Evolutionary conservation across 2,797 vertebrate genomes (phyloP).

Genomic region (Macropus fuliginosus): DNA sequence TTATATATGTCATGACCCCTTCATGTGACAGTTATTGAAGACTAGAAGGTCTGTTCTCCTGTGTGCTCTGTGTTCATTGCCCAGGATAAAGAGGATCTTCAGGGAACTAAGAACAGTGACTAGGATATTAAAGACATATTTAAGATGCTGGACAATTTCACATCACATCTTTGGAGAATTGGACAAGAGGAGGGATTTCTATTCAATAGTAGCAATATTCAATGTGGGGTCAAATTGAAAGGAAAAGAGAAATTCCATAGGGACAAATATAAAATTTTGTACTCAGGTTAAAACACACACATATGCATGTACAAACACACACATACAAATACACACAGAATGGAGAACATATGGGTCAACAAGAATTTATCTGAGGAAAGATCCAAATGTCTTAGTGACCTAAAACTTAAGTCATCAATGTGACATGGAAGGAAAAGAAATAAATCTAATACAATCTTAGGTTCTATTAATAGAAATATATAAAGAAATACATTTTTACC

Average conservation of each 20-base stretch:
- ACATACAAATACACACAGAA: no score
- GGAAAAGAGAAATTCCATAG: neutral
- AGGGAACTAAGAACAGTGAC: neutral
- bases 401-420: no score
- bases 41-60: neutral
- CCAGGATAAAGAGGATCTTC: neutral
- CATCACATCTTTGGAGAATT: neutral
- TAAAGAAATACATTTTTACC: neutral
- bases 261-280: neutral
- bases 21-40: neutral
- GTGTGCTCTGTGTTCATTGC: neutral
- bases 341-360: no score
- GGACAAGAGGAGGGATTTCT: neutral
- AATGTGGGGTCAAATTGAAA: neutral
- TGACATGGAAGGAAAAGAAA: neutral
- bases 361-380: no score
- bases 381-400: no score
- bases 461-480: neutral
- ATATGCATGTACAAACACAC: no score
- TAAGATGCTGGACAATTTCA: neutral
- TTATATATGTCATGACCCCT: neutral
- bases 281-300: neutral
- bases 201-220: neutral
- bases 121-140: neutral
- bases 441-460: neutral